Evolutionary conservation across 2,113 vertebrate species (phyloP).

Genomic region (Dendrocopos noguchii): DNA sequence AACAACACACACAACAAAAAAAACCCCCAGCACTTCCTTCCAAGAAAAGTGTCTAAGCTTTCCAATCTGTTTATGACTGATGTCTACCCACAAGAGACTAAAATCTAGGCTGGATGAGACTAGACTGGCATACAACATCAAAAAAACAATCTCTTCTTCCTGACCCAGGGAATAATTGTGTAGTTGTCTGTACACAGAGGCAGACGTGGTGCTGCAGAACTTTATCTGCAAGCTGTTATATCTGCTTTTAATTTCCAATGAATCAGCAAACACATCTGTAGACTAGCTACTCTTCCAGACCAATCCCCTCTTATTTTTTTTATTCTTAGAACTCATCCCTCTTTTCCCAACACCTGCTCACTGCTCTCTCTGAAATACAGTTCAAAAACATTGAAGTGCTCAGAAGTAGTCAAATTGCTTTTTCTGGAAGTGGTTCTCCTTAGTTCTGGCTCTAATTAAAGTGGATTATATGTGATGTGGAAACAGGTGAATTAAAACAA

Average conservation of each 20-base stretch:
- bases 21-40: neutral
- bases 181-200: conserved; percentile 24
- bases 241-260: conserved; percentile 65
- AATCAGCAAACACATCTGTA: conserved; percentile 31
- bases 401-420: neutral
- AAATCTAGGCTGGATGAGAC: conserved; percentile 22
- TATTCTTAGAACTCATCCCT: conserved; percentile 38
- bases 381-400: conserved; percentile 7
- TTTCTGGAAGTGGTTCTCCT: neutral
- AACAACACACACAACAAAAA: neutral
- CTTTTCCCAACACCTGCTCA: conserved; percentile 62
- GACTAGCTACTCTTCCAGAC: conserved; percentile 18
- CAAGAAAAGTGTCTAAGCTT: conserved; percentile 58
- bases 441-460: neutral
- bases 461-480: neutral
- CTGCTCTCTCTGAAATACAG: conserved; percentile 11
- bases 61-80: conserved; percentile 57
- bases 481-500: conserved; percentile 16
- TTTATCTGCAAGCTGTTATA: neutral
- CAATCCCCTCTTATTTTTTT: neutral
- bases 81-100: conserved; percentile 68
- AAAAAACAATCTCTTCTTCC: conserved; percentile 25
- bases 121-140: conserved; percentile 12
- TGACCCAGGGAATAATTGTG: neutral
- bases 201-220: neutral